These are phyloP conservation scores for Linnaemya tessellans DNA, from an alignment of 2,888 invertebrate species.

Conservation along the genomic window DNA sequence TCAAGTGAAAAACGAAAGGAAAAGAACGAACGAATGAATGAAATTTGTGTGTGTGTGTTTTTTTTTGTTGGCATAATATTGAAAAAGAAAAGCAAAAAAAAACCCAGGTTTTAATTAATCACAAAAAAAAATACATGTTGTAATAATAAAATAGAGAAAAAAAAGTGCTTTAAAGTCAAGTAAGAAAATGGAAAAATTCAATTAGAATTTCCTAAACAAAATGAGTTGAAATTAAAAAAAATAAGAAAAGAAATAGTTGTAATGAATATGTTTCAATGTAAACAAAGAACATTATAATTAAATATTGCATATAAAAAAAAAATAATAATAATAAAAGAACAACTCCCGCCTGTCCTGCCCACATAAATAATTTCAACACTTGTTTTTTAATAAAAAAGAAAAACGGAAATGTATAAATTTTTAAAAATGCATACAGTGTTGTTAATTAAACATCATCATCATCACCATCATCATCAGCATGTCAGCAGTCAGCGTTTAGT, in stretches of 20 bases:
- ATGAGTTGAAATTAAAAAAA: conserved; percentile 21
- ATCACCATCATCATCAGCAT: background rate
- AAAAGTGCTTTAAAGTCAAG: background rate
- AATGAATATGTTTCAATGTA: background rate
- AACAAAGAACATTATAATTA: background rate
- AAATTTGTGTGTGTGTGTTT: too few species aligned
- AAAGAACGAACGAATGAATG: conserved; percentile 64
- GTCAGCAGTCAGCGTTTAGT: conserved; percentile 15
- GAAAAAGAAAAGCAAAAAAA: conserved; percentile 4
- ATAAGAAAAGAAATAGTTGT: background rate
- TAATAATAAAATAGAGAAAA: conserved; percentile 5
- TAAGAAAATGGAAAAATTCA: conserved; percentile 18
- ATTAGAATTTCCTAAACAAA: background rate
- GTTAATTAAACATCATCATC: conserved; percentile 50
- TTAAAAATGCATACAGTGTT: conserved; percentile 48
- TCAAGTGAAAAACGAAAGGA: conserved; percentile 59
- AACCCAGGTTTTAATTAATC: background rate
- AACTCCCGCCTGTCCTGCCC: conserved; percentile 38
- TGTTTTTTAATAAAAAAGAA: background rate
- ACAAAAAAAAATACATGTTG: background rate
- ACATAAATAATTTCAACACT: background rate
- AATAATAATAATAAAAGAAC: background rate
- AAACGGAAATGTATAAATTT: conserved; percentile 32
- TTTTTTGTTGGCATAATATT: background rate
- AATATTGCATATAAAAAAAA: too few species aligned